phyloP scores from a whole-genome alignment of 2,797 vertebrate species.

The Myotis pilosus region DNA sequence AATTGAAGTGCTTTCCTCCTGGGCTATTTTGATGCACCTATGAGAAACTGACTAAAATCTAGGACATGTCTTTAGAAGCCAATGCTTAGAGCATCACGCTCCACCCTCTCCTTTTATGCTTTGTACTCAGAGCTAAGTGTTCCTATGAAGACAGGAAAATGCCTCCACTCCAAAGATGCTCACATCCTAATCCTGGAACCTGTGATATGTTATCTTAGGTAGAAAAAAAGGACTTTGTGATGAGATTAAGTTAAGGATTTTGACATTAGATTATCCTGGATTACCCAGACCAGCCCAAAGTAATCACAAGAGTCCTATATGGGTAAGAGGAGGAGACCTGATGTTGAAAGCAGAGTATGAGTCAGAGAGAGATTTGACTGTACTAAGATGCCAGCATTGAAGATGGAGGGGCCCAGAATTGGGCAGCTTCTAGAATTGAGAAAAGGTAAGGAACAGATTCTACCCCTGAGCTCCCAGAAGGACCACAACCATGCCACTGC shows the following conservation, averaged over 20 bases:
- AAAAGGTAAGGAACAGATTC: background rate
- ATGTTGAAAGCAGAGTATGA: background rate
- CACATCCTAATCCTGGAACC: background rate
- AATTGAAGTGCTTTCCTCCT: background rate
- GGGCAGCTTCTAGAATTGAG: background rate
- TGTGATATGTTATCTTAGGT: background rate
- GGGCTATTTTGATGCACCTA: background rate
- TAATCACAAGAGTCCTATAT: background rate
- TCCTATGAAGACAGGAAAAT: background rate
- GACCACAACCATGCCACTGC: background rate
- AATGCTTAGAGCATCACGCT: background rate
- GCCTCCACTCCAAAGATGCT: background rate
- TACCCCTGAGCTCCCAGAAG: background rate
- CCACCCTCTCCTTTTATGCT: background rate
- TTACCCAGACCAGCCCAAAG: background rate
- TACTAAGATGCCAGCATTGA: background rate
- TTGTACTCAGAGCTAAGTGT: background rate
- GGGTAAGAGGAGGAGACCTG: background rate
- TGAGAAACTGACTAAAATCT: background rate
- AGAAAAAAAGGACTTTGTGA: background rate
- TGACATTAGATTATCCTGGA: background rate
- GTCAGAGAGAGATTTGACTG: background rate
- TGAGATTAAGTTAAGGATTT: background rate
- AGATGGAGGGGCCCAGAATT: background rate
- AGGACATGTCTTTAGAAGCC: background rate